Evolutionary conservation across 2,113 vertebrate genomes (phyloP), one percentile per base, ranked within the genome.

Genomic region (Tympanuchus pallidicinctus): DNA sequence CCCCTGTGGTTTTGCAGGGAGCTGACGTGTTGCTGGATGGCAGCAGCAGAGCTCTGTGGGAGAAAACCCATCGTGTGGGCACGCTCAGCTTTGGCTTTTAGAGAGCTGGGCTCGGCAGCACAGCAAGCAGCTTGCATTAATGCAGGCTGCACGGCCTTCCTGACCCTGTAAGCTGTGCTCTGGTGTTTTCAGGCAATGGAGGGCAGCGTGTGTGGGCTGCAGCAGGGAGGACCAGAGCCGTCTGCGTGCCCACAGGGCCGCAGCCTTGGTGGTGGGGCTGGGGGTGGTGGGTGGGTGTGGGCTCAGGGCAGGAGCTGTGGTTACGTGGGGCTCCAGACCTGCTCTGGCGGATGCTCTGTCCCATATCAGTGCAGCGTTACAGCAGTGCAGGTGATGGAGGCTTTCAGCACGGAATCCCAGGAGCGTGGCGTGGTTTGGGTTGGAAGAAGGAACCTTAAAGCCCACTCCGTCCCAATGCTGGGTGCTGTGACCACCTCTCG

Each of bases 111-210:
- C 88, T 54, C 72, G n/a, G 64, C 67, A 63, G 90, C 36, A 52
- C 1, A 66, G 73, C 65, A 21, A 71, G 76, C 84, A 75, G n/a
- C 60, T 74, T 7, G 50, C 73, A 16, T 13, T 43, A 38, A 24
- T 4, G 5, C 34, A 6, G 83, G 70, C 13, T 30, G 5, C 32
- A 4, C 1, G 0, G 18, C 25, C 25, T 16, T 50, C 34, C 85
- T 0, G 0, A 67, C 66, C 43, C 3, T 0, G 1, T 61, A 7
- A 20, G 6, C 40, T 6, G 0, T 0, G 34, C 86, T 48, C 0
- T 40, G 60, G 1, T 2, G 0, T 19, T 19, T 52, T 27, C 40
- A 17, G 59, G 43, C 56, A 82, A 76, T 64, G 7, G n/a, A 60
- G 38, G 64, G 63, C 22, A 7, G 19, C 3, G 6, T 27, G 63